Percentiles rank a stretch among this genome's conserved stretches.
Evolutionary conservation across 1,140 invertebrate species (phyloP).

Genomic region (Nixonia krombeini): DNA sequence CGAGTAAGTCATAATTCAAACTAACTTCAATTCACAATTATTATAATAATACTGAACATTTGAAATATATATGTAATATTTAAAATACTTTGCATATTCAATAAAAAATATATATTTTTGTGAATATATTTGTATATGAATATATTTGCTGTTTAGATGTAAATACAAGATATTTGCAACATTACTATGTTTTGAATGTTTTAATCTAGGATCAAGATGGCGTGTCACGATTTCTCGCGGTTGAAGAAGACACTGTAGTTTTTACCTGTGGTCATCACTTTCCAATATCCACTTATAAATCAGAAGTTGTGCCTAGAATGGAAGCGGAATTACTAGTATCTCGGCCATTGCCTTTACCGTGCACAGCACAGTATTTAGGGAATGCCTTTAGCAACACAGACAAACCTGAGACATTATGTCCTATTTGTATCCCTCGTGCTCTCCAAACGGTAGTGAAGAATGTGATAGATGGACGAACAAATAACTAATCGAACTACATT

Average conservation of each 20-base stretch:
- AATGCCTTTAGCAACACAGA: constrained; percentile 51
- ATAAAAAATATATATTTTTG: no score
- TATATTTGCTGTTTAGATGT: no score
- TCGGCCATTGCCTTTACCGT: constrained; percentile 58
- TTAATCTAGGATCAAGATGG: constrained; percentile 63
- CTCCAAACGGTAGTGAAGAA: constrained; percentile 56
- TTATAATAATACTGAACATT: no score
- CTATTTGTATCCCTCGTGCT: constrained; percentile 60
- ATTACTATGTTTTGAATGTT: no score
- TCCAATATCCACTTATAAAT: constrained; percentile 59
- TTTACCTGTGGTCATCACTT: constrained; percentile 71
- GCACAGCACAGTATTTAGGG: constrained; percentile 62
- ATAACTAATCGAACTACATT: constrained; percentile 22
- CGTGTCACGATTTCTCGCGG: constrained; percentile 58
- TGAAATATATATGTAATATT: no score
- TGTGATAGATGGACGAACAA: constrained; percentile 46
- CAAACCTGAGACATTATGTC: constrained; percentile 65
- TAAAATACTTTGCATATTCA: no score
- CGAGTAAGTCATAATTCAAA: no score
- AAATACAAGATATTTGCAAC: no score
- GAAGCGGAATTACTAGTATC: constrained; percentile 64
- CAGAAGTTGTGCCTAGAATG: constrained; percentile 63
- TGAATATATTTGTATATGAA: no score
- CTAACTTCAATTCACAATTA: no score
- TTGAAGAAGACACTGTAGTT: constrained; percentile 63